These are phyloP conservation scores for Harpagus bidentatus DNA, from an alignment of 2,113 vertebrate species.

Conservation along the genomic window DNA sequence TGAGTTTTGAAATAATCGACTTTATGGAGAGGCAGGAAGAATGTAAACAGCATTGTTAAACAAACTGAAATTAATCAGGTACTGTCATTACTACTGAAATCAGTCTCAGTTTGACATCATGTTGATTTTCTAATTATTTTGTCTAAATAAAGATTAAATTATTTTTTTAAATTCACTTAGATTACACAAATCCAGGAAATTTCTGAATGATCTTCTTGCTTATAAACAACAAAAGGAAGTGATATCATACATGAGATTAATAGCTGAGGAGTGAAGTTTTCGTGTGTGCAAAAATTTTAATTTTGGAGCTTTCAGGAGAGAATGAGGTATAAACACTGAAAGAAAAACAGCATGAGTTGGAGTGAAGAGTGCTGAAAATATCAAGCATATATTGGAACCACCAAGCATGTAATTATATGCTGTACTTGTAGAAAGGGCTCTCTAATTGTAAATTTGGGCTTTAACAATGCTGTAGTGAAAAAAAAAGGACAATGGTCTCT, in stretches of 20 bases:
- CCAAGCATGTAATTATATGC: not conserved
- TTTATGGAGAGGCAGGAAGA: constrained; percentile 29
- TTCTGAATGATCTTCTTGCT: constrained; percentile 25
- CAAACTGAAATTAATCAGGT: constrained; percentile 1
- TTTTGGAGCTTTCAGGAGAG: not conserved
- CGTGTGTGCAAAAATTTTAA: not conserved
- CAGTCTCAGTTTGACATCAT: constrained; percentile 28
- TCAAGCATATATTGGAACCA: not conserved
- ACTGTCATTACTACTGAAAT: constrained; percentile 29
- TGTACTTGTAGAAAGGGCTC: not conserved
- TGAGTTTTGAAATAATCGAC: constrained; percentile 46
- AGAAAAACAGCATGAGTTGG: not conserved
- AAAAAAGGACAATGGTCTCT: not conserved
- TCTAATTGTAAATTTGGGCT: not conserved
- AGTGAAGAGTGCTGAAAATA: not conserved
- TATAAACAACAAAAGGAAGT: constrained; percentile 58
- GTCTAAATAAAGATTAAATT: not conserved
- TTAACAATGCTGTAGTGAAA: constrained; percentile 19
- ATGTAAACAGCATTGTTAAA: constrained; percentile 61
- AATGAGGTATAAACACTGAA: not conserved
- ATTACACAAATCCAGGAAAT: not conserved
- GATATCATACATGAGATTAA: constrained; percentile 26
- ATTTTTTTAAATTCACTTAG: not conserved
- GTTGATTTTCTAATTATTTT: constrained; percentile 39
- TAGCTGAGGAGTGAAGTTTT: not conserved